These are phyloP conservation scores for Akabosia matsudoensis DNA, from an alignment of 1,140 invertebrate species.

Conservation along the genomic window DNA sequence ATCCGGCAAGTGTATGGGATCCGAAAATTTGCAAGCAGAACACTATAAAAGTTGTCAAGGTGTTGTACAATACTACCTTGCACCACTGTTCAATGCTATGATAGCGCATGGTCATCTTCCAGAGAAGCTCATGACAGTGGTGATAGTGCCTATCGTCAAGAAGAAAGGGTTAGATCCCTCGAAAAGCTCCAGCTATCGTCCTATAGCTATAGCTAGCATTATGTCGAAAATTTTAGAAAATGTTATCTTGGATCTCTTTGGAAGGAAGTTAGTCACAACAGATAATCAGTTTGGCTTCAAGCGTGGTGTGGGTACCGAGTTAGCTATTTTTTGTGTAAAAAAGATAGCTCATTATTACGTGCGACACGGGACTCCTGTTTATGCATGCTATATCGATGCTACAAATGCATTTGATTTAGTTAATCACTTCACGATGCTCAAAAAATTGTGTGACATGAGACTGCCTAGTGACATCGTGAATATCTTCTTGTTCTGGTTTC, in stretches of 20 bases:
- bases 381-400: constrained; percentile 5
- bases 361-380: background rate
- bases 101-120: background rate
- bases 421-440: background rate
- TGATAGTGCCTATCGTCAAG: background rate
- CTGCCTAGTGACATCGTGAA: background rate
- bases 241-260: background rate
- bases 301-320: background rate
- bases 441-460: background rate
- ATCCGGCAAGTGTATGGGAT: background rate
- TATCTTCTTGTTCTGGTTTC: background rate
- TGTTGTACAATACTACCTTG: background rate
- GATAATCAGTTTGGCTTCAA: constrained; percentile 23
- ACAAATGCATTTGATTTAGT: constrained; percentile 14
- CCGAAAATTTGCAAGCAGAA: background rate
- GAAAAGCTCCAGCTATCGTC: background rate
- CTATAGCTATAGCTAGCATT: background rate
- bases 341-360: background rate
- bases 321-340: background rate
- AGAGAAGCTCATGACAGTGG: background rate
- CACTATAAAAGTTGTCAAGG: background rate
- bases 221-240: background rate
- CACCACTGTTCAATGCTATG: background rate
- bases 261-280: background rate
- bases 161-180: background rate